A percentile compares a stretch with the other conserved stretches of the same genome.
Conservation (phyloP, 2,113 vertebrate genomes). For the Fregetta grallaria region DNA sequence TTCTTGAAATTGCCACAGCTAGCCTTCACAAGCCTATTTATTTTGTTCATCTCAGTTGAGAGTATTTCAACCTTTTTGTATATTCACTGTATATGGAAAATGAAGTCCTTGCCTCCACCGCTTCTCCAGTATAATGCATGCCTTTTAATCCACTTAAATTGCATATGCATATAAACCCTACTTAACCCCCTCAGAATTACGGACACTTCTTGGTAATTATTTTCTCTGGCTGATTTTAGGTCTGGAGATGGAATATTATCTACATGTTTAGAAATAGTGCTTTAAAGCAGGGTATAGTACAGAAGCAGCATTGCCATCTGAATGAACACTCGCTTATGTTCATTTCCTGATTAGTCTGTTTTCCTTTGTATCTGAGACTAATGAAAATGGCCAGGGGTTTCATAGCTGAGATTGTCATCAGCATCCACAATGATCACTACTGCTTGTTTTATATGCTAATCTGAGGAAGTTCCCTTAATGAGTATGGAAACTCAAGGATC, state of each 20-base stretch:
- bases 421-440: not conserved
- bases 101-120: not conserved
- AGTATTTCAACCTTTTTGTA: not conserved
- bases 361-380: not conserved
- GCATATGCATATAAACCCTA: not conserved
- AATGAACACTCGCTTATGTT: not conserved
- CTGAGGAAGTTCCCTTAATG: not conserved
- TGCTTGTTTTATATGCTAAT: not conserved
- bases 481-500: not conserved
- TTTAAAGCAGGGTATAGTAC: not conserved
- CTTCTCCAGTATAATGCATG: not conserved
- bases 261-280: not conserved
- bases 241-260: not conserved
- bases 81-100: not conserved
- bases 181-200: not conserved
- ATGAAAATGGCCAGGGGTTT: not conserved
- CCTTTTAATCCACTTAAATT: not conserved
- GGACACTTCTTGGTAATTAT: not conserved
- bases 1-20: not conserved
- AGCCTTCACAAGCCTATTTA: not conserved
- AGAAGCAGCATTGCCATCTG: not conserved
- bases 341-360: not conserved
- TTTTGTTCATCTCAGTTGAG: not conserved
- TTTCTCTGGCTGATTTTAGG: not conserved
- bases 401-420: not conserved